phyloP scores from a whole-genome alignment of 2,888 invertebrate species.

The Portevinia maculata region DNA sequence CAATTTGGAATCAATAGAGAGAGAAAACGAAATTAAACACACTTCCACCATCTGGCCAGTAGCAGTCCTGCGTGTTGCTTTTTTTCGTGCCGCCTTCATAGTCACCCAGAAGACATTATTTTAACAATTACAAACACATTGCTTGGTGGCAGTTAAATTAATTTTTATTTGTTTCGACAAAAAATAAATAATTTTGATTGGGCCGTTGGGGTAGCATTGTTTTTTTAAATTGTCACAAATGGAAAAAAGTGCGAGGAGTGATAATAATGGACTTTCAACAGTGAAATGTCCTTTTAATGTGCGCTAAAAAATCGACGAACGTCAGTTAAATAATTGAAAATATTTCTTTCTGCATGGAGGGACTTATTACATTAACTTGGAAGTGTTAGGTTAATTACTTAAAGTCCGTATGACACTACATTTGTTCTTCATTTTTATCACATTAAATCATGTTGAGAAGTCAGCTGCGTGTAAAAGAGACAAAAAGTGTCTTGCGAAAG shows the following conservation, averaged over 20 bases:
- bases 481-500: neutral
- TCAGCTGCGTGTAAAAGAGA: neutral
- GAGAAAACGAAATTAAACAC: neutral
- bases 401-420: neutral
- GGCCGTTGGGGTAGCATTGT: conserved; percentile 37
- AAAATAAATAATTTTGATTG: conserved; percentile 59
- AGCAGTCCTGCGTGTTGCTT: conserved; percentile 33
- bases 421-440: neutral
- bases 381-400: no score
- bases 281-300: conserved; percentile 46
- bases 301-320: conserved; percentile 20
- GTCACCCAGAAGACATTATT: conserved; percentile 53
- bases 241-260: conserved; percentile 6
- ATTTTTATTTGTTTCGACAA: conserved; percentile 61
- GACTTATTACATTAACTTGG: no score
- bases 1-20: conserved; percentile 54
- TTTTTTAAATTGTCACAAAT: conserved; percentile 45
- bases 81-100: conserved; percentile 22
- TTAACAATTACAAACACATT: conserved; percentile 67
- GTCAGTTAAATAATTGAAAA: conserved; percentile 38
- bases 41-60: conserved; percentile 63
- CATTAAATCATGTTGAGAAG: neutral
- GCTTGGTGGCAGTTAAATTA: conserved; percentile 71
- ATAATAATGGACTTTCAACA: conserved; percentile 61
- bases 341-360: neutral